Percentiles rank a stretch among this genome's conserved stretches.
These are phyloP conservation scores for Contarinia nasturtii DNA, from an alignment of 1,140 invertebrate species.

Conservation along the genomic window DNA sequence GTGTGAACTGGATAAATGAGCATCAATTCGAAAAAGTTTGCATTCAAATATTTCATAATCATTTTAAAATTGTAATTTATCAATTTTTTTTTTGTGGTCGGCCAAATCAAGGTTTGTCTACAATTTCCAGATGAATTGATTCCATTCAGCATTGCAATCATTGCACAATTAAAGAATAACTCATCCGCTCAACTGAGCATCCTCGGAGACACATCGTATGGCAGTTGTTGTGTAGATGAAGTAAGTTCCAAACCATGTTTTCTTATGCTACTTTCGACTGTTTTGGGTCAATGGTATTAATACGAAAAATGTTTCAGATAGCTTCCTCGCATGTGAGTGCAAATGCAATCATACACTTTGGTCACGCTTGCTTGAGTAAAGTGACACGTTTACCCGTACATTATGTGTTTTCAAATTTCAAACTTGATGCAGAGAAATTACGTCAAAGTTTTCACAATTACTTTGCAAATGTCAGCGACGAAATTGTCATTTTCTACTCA, in stretches of 20 bases:
- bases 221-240: constrained; percentile 89
- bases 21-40: constrained; percentile 43
- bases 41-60: constrained; percentile 7
- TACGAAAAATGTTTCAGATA: constrained; percentile 7
- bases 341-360: constrained; percentile 81
- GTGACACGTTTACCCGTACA: constrained; percentile 50
- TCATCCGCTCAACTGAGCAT: constrained; percentile 50
- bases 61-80: constrained; percentile 2
- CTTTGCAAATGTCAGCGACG: constrained; percentile 15
- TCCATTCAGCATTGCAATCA: constrained; percentile 44
- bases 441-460: constrained; percentile 12
- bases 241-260: constrained; percentile 29
- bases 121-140: constrained; percentile 81
- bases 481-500: constrained; percentile 53
- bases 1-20: constrained; percentile 44
- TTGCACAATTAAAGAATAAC: constrained; percentile 33
- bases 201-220: constrained; percentile 83
- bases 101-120: constrained; percentile 52
- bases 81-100: constrained; percentile 5
- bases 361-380: constrained; percentile 65
- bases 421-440: constrained; percentile 28
- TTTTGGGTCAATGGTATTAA: too few species aligned
- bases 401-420: constrained; percentile 42
- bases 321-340: constrained; percentile 69
- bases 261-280: too few species aligned